Evolutionary conservation across 1,140 invertebrate species (phyloP).

Genomic region (Globodera rostochiensis): DNA sequence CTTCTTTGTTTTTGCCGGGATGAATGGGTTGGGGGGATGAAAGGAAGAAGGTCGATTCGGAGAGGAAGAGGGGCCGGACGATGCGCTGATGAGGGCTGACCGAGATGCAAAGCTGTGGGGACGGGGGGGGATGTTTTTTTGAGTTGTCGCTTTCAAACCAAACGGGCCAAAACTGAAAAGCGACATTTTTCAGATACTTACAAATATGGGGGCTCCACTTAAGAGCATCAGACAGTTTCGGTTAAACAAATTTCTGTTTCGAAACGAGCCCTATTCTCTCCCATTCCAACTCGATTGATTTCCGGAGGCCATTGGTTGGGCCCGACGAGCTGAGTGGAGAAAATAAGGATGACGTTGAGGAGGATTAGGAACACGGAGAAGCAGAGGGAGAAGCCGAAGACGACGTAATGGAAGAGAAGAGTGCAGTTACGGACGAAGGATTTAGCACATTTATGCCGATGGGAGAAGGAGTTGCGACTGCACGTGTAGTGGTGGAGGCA

Average conservation of each 20-base stretch:
- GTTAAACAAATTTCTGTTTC: too few relatives aligned
- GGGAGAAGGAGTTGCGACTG: slow-evolving; percentile 50
- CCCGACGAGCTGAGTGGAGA: slow-evolving; percentile 57
- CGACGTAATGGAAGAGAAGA: slow-evolving; percentile 55
- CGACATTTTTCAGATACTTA: too few relatives aligned
- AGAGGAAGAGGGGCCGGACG: slow-evolving; percentile 27
- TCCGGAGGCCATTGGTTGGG: slow-evolving; percentile 56
- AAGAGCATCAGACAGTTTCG: too few relatives aligned
- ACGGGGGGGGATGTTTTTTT: background rate
- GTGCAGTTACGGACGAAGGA: slow-evolving; percentile 54
- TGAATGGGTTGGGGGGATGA: background rate
- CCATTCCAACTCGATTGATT: slow-evolving; percentile 45
- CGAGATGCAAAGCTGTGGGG: slow-evolving; percentile 33
- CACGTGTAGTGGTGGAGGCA: slow-evolving; percentile 58
- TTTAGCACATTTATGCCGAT: slow-evolving; percentile 56
- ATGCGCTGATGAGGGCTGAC: slow-evolving; percentile 26
- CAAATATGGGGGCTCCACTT: too few relatives aligned
- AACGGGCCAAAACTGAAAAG: background rate
- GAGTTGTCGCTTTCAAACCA: slow-evolving; percentile 33
- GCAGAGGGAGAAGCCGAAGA: slow-evolving; percentile 53
- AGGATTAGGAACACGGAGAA: slow-evolving; percentile 38
- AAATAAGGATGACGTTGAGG: slow-evolving; percentile 52
- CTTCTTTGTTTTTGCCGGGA: background rate
- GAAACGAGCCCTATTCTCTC: background rate
- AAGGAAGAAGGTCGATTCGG: background rate